A percentile compares a stretch with the other conserved stretches of the same genome.
These are phyloP conservation scores for Heliconius erato DNA, from an alignment of 2,888 invertebrate genomes.

Conservation along the genomic window DNA sequence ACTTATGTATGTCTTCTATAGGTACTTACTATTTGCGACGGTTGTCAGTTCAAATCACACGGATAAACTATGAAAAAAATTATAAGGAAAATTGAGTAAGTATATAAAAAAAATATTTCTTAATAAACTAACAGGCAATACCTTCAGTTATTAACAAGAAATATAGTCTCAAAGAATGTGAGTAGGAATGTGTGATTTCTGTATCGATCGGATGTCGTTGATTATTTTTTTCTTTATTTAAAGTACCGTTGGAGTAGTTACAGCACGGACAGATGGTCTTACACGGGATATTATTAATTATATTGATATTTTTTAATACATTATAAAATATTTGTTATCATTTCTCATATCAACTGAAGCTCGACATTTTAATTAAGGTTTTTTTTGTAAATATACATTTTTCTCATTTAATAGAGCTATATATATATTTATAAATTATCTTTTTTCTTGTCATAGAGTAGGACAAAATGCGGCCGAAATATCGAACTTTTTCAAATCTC, in stretches of 20 bases:
- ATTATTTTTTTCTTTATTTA: neutral
- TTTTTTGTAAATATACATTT: too few relatives aligned
- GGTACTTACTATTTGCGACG: neutral
- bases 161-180: neutral
- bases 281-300: neutral
- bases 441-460: too few relatives aligned
- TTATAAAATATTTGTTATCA: neutral
- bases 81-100: too few relatives aligned
- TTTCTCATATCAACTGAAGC: neutral
- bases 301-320: neutral
- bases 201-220: conserved; percentile 6
- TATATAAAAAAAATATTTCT: neutral
- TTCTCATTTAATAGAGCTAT: neutral
- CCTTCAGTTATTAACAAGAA: neutral
- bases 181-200: neutral
- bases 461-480: too few relatives aligned
- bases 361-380: neutral
- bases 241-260: conserved; percentile 8
- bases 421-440: too few relatives aligned
- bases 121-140: neutral
- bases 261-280: neutral
- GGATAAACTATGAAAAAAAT: neutral
- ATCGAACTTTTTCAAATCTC: too few relatives aligned
- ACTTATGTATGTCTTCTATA: too few relatives aligned
- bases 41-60: too few relatives aligned